Evolutionary conservation across 1,140 invertebrate genomes (phyloP).

Genomic region (Notospermus geniculatus): DNA sequence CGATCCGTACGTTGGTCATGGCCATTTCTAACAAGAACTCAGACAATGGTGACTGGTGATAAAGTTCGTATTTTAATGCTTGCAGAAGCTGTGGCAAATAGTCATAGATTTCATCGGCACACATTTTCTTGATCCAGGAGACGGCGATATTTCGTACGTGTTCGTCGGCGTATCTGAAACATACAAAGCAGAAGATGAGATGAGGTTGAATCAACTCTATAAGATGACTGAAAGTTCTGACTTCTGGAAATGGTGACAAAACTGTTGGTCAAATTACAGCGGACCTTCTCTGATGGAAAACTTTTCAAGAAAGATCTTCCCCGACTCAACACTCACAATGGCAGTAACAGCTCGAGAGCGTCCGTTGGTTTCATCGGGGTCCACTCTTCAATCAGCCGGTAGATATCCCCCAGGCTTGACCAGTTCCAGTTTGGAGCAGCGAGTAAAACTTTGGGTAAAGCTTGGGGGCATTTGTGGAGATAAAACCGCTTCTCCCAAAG

Average conservation of each 20-base stretch:
- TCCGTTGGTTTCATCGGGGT: conserved; percentile 76
- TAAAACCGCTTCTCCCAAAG: conserved; percentile 94
- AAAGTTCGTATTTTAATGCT: conserved; percentile 90
- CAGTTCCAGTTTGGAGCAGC: conserved; percentile 71
- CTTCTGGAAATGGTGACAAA: too few species aligned
- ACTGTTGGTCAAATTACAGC: too few species aligned
- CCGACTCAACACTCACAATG: conserved; percentile 71
- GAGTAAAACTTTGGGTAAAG: conserved; percentile 86
- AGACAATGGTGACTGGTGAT: conserved; percentile 81
- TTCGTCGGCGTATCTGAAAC: conserved; percentile 82
- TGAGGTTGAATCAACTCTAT: too few species aligned
- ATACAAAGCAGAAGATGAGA: conserved; percentile 14
- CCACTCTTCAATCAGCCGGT: conserved; percentile 81
- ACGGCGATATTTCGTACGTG: conserved; percentile 83
- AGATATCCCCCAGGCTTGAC: conserved; percentile 78
- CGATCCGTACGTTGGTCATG: conserved; percentile 80
- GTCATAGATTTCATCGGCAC: conserved; percentile 84
- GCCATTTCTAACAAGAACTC: conserved; percentile 80
- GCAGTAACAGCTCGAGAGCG: conserved; percentile 85
- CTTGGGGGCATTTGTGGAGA: conserved; percentile 77
- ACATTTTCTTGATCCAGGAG: conserved; percentile 73
- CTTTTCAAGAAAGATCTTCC: too few species aligned
- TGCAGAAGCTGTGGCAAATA: conserved; percentile 92
- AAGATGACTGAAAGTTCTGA: too few species aligned
- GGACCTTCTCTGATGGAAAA: too few species aligned